Percentiles rank a stretch among this genome's conserved stretches.
Evolutionary conservation across 2,888 invertebrate species (phyloP).

Genomic region (Emmelina monodactyla): DNA sequence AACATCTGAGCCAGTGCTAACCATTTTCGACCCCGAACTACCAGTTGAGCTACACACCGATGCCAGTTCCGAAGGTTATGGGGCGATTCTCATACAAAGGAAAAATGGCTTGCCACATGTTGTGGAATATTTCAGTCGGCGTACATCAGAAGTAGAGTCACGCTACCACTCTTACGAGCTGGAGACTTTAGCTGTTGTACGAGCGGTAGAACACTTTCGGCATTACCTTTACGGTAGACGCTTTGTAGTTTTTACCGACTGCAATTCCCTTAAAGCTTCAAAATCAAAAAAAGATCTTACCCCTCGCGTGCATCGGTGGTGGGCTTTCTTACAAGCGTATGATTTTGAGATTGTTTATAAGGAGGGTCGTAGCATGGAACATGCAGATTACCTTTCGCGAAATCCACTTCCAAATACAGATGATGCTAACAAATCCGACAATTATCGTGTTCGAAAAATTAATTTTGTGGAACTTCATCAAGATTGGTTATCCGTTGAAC

Average conservation of each 20-base stretch:
- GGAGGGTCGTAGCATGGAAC: constrained; percentile 7
- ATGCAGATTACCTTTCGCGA: constrained; percentile 8
- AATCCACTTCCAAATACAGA: constrained; percentile 1
- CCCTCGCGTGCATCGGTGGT: constrained; percentile 11
- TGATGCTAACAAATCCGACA: neutral
- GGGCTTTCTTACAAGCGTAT: constrained; percentile 8
- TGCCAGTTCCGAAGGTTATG: constrained; percentile 8
- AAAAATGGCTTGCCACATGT: constrained; percentile 13
- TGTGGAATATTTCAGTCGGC: constrained; percentile 15
- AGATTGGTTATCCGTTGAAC: too few species aligned
- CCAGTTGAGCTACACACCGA: constrained; percentile 8
- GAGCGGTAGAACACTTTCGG: constrained; percentile 9
- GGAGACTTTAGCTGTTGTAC: constrained; percentile 9
- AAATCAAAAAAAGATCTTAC: constrained; percentile 6
- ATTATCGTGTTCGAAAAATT: too few species aligned
- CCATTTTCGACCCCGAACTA: constrained; percentile 1
- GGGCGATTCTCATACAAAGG: constrained; percentile 14
- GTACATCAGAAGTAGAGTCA: constrained; percentile 6
- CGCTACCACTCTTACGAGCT: constrained; percentile 9
- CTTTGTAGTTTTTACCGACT: constrained; percentile 6
- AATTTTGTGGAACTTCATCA: too few species aligned
- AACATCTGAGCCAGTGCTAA: constrained; percentile 6
- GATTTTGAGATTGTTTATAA: constrained; percentile 7
- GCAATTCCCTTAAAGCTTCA: constrained; percentile 8
- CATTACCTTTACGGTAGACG: constrained; percentile 7